phyloP scores from a whole-genome alignment of 2,888 invertebrate genomes.

The Habroteleia sp. region DNA sequence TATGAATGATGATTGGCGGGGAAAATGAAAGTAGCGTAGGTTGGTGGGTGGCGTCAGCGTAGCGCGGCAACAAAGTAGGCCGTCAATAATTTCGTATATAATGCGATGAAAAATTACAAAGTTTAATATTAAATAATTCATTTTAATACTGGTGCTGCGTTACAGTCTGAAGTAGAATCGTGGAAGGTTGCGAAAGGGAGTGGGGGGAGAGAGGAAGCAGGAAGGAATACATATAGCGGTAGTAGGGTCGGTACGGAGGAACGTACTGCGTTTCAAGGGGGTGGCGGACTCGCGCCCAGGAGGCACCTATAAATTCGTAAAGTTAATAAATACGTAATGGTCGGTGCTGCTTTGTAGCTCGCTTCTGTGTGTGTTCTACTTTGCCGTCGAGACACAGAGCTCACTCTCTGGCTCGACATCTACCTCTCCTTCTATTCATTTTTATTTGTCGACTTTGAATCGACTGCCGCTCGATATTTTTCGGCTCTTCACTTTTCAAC shows the following conservation, averaged over 20 bases:
- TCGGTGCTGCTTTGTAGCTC: conserved; percentile 79
- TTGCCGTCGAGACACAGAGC: conserved; percentile 62
- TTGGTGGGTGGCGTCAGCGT: conserved; percentile 54
- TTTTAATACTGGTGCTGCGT: conserved; percentile 82
- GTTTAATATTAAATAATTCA: conserved; percentile 85
- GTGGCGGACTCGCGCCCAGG: conserved; percentile 75
- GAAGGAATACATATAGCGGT: conserved; percentile 45
- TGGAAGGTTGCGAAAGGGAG: conserved; percentile 38
- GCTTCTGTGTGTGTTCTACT: conserved; percentile 70
- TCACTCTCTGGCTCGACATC: conserved; percentile 40
- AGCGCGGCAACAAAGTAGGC: conserved; percentile 67
- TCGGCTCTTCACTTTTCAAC: conserved; percentile 53
- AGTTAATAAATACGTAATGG: conserved; percentile 81
- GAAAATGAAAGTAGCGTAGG: conserved; percentile 48
- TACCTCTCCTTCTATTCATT: conserved; percentile 54
- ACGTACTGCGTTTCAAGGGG: conserved; percentile 64
- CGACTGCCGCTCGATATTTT: conserved; percentile 56
- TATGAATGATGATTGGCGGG: conserved; percentile 51
- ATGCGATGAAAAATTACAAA: conserved; percentile 83
- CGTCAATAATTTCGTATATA: conserved; percentile 79
- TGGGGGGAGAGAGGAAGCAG: conserved; percentile 31
- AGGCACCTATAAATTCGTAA: conserved; percentile 80
- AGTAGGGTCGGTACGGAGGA: conserved; percentile 53
- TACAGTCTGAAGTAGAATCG: conserved; percentile 67
- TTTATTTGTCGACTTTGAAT: conserved; percentile 55